These are phyloP conservation scores for Glomeris maerens DNA, from an alignment of 1,140 invertebrate genomes.

Conservation along the genomic window DNA sequence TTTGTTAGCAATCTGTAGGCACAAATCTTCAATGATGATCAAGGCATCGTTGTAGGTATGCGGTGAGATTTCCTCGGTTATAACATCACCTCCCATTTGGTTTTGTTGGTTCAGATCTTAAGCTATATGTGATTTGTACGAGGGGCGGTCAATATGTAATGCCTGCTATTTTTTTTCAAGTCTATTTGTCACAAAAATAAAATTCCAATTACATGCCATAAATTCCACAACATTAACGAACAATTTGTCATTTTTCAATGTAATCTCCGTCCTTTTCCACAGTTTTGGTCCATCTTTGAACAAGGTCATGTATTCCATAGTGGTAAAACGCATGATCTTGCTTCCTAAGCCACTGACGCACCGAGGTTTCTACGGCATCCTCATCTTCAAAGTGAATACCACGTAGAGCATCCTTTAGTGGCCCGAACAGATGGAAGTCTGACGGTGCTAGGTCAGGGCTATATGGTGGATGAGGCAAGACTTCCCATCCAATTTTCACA, in stretches of 20 bases:
- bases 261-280: slow-evolving; percentile 9
- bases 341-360: slow-evolving; percentile 4
- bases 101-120: slow-evolving; percentile 2
- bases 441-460: no score
- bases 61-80: background rate
- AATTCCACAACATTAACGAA: no score
- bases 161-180: no score
- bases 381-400: slow-evolving; percentile 18
- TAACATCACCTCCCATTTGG: background rate
- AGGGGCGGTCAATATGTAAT: no score
- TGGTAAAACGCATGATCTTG: slow-evolving; percentile 6
- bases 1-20: slow-evolving; percentile 10
- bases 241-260: no score
- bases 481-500: slow-evolving; percentile 20
- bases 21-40: slow-evolving; percentile 11
- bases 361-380: slow-evolving; percentile 11
- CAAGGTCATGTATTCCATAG: slow-evolving; percentile 2
- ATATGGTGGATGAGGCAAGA: slow-evolving; percentile 22
- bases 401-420: slow-evolving; percentile 15
- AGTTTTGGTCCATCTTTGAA: slow-evolving; percentile 8
- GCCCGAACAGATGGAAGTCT: slow-evolving; percentile 23
- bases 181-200: no score
- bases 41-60: slow-evolving; percentile 9
- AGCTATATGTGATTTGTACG: slow-evolving; percentile 6
- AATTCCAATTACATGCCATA: no score